phyloP scores from a whole-genome alignment of 2,888 invertebrate species.

The Hirtodrosophila histrioides region DNA sequence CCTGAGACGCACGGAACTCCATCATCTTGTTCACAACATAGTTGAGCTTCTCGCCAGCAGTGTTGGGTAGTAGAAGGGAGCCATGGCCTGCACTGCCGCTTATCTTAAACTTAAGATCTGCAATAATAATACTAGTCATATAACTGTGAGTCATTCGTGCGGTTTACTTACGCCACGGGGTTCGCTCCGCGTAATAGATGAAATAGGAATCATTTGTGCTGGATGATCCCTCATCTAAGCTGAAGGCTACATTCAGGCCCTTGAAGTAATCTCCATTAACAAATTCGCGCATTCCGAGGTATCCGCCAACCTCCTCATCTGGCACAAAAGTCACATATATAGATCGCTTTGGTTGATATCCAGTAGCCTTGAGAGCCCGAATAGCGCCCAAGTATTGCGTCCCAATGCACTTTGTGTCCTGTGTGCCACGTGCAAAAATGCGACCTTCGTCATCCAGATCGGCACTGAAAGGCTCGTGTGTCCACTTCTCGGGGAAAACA shows the following conservation, averaged over 20 bases:
- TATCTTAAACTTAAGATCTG: constrained; percentile 91
- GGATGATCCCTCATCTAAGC: constrained; percentile 92
- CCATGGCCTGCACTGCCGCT: constrained; percentile 94
- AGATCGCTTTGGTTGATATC: constrained; percentile 87
- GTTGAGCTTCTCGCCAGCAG: constrained; percentile 92
- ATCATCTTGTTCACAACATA: constrained; percentile 90
- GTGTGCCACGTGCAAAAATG: constrained; percentile 90
- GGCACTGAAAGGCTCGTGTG: constrained; percentile 94
- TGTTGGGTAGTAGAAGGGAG: constrained; percentile 91
- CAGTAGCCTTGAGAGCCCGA: constrained; percentile 86
- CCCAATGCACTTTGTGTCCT: constrained; percentile 93
- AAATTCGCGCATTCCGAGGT: constrained; percentile 90
- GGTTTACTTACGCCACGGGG: constrained; percentile 87
- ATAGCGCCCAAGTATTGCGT: constrained; percentile 92
- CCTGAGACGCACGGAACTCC: constrained; percentile 85
- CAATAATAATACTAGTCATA: constrained; percentile 83
- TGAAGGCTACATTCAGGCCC: constrained; percentile 90
- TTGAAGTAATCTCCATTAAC: constrained; percentile 88
- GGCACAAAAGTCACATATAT: constrained; percentile 90
- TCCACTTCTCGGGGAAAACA: constrained; percentile 94
- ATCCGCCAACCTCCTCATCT: constrained; percentile 89
- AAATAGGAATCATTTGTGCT: constrained; percentile 87
- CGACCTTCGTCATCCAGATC: constrained; percentile 93
- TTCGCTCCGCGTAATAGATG: constrained; percentile 88
- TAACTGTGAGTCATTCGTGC: not conserved